Conservation (phyloP, 1,140 invertebrate species). For the Neocloeon triangulifer region DNA sequence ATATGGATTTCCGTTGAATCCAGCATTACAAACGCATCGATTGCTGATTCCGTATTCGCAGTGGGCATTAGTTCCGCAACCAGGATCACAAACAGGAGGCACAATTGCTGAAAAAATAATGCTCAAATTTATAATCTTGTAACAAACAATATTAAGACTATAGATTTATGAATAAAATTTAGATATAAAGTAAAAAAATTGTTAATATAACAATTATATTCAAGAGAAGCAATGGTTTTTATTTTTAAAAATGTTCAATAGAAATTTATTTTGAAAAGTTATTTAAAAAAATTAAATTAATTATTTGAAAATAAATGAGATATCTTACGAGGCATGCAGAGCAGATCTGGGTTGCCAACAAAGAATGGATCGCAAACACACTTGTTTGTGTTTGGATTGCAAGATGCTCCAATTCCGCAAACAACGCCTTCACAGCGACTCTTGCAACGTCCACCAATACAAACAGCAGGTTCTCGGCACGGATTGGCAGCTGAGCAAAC, state of each 20-base stretch:
- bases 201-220: too few relatives aligned
- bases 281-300: slow-evolving; percentile 1
- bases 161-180: neutral
- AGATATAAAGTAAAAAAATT: neutral
- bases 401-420: slow-evolving; percentile 59
- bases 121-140: neutral
- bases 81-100: slow-evolving; percentile 53
- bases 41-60: slow-evolving; percentile 59
- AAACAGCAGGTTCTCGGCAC: slow-evolving; percentile 54
- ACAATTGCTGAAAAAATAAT: slow-evolving; percentile 35
- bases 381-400: slow-evolving; percentile 52
- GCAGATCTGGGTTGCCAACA: slow-evolving; percentile 64
- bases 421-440: slow-evolving; percentile 60
- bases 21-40: slow-evolving; percentile 61
- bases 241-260: slow-evolving; percentile 3
- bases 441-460: slow-evolving; percentile 63
- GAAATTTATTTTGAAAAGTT: neutral
- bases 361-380: slow-evolving; percentile 72
- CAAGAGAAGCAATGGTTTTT: too few relatives aligned
- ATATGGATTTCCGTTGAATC: slow-evolving; percentile 71
- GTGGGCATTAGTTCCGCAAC: slow-evolving; percentile 60
- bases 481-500: slow-evolving; percentile 50
- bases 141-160: neutral
- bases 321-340: slow-evolving; percentile 76
- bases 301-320: slow-evolving; percentile 1